Base-by-base conservation (phyloP, 2,888 invertebrate genomes). In the Mamestra brassicae region DNA sequence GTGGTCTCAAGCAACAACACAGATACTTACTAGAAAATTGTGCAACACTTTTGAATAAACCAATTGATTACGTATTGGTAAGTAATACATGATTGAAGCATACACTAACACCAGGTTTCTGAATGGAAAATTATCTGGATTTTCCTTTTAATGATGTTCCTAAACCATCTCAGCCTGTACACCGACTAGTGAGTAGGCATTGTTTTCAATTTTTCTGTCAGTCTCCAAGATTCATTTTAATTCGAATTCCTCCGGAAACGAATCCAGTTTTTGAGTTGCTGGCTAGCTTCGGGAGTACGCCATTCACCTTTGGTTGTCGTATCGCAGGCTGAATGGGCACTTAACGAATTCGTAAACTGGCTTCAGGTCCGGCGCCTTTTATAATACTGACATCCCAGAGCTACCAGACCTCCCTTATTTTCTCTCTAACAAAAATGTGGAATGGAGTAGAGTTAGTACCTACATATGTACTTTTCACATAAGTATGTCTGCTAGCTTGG, bases 11-110 rank as follows among this genome's bases (percentile, higher is more conserved):
- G 90, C 92, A 93, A 50, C 96, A 95, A 81, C 98, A 98, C 89
- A 97, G 97, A 80, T 97, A 97, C 91, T 93, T 98, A 1, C 92
- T 98, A 78, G 98, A 98, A 86, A 97, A 97, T 90, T 86, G 96
- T 52, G 97, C 97, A 6, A 93, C 96, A 42, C 95, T 97, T 84
- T 92, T 97, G 78, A 95, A 97, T 87, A 93, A 96, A 71, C 92
- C 97, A 26, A 80, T 94, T 17, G 97, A 97, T 17, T 96, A 97
- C 81, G 95, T 98, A 4, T 95, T 98, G 93, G 96, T 96, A 92
- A 92, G 90, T 95, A 15, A 96, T 96, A 70, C 90, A 96, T 2
- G 95, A 96, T 78, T 93, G 95, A 84, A 91, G 94, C 13, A 55
- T 80, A 88, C 93, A 45, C 92, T 94, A 63, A 80, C n/a, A 42